Base-by-base conservation (phyloP, 1,140 invertebrate genomes). In the Pectinophora gossypiella region DNA sequence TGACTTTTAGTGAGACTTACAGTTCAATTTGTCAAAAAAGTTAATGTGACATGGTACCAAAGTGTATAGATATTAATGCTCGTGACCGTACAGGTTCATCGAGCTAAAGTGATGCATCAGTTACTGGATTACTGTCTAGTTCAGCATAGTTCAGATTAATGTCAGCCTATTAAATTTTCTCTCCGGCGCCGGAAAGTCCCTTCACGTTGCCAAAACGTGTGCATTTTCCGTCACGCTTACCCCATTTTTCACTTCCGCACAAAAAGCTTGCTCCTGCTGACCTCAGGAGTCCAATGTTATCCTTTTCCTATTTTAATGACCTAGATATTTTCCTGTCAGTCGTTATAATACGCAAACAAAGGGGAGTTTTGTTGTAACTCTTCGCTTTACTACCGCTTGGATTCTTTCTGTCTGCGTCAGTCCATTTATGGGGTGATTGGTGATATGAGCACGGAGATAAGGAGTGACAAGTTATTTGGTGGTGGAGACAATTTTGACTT, bases 231-330 rank as follows among this genome's bases (percentile, higher is more conserved):
- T 32, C 27, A 32, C 27, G 27, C 27, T 32, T 9, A 9, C 27
- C 2, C 27, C 27, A 7, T 32, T 3, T 32, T 32, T 32, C 27
- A 32, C 27, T 32, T 32, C 9, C n/a, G n/a, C n/a, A n/a, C n/a
- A n/a, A n/a, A 12, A 12, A 12, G 27, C 27, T 32, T 3, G 27
- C n/a, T 32, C n/a, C 27, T 9, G 27, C 27, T 32, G 27, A 32
- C 27, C 27, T n/a, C 27, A 7, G 9, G 7, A n/a, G 1, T 32
- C 7, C 27, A n/a, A 16, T 35, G 23, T 18, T 6, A 48, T 23
- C 13, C 19, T 27, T 15, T 16, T 20, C 36, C 45, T 38, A 42
- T 57, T 54, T 57, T 54, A 62, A 62, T 62, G 51, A 51, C 47
- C 48, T 45, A 49, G 45, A 57, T 55, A 57, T 62, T 57, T 56